Conservation (phyloP, 2,888 invertebrate genomes). For the Therioaphis trifolii region DNA sequence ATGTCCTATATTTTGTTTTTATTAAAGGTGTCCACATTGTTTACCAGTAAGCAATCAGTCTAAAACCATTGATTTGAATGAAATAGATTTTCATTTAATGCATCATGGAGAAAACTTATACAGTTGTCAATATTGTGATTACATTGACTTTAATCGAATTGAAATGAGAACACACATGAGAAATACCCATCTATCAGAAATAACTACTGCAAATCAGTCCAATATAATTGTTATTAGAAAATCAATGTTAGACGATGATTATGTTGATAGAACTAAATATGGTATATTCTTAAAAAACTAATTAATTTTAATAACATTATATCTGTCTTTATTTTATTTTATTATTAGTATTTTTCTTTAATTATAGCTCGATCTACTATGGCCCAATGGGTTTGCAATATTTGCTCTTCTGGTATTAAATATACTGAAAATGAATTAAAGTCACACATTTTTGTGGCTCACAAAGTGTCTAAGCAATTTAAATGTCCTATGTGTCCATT, state of each 20-base stretch:
- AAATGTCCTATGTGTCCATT: constrained; percentile 63
- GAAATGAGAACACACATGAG: constrained; percentile 54
- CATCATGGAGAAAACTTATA: constrained; percentile 80
- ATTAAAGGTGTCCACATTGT: constrained; percentile 81
- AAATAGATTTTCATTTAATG: constrained; percentile 79
- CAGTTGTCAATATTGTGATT: constrained; percentile 78
- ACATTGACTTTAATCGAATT: constrained; percentile 73
- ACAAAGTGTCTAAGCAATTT: constrained; percentile 45
- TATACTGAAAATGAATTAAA: constrained; percentile 53
- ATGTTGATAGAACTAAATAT: constrained; percentile 9
- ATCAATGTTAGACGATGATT: constrained; percentile 28
- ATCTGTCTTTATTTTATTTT: not conserved
- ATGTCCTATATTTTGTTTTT: constrained; percentile 67
- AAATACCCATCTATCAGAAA: constrained; percentile 10
- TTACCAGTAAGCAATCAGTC: constrained; percentile 68
- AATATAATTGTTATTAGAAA: constrained; percentile 48
- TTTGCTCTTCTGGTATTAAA: constrained; percentile 43
- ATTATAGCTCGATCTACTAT: constrained; percentile 1
- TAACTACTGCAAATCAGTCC: constrained; percentile 28
- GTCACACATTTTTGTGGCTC: constrained; percentile 53
- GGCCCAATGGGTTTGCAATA: constrained; percentile 61
- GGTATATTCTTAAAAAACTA: constrained; percentile 21
- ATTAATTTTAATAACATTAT: constrained; percentile 4
- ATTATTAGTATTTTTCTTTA: not conserved
- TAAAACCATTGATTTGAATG: constrained; percentile 70